These are phyloP conservation scores for Leucophenga varia DNA, from an alignment of 1,140 invertebrate species.

Conservation along the genomic window DNA sequence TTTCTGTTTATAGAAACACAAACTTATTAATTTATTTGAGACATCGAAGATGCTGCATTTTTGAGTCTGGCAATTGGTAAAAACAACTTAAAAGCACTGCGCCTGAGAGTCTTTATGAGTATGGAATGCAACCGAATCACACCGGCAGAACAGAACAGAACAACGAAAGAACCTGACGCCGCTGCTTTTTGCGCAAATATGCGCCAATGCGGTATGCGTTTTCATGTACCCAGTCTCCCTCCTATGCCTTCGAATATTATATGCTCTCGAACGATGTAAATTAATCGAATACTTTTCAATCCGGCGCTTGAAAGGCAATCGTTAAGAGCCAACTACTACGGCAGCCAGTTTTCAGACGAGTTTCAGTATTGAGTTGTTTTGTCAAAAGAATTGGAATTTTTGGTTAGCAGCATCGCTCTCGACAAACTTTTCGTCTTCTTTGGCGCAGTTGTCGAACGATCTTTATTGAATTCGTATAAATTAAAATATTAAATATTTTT, in stretches of 20 bases:
- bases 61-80: too few relatives aligned
- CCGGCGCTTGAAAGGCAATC: too few relatives aligned
- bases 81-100: too few relatives aligned
- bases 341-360: too few relatives aligned
- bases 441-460: conserved; percentile 22
- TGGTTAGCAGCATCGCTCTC: conserved; percentile 40
- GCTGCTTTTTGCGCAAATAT: conserved; percentile 23
- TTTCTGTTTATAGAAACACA: too few relatives aligned
- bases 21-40: too few relatives aligned
- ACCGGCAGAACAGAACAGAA: conserved; percentile 27
- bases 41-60: too few relatives aligned
- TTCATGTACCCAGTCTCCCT: background rate
- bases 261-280: conserved; percentile 40
- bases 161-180: too few relatives aligned
- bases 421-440: conserved; percentile 15
- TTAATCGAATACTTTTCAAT: conserved; percentile 40
- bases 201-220: conserved; percentile 15
- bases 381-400: too few relatives aligned
- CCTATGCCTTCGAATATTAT: background rate
- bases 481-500: conserved; percentile 53
- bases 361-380: too few relatives aligned
- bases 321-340: too few relatives aligned
- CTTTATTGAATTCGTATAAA: conserved; percentile 53
- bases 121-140: conserved; percentile 50
- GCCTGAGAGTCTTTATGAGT: conserved; percentile 46